Evolutionary conservation across 2,888 invertebrate species (phyloP).

Genomic region (Eurytoma californica): DNA sequence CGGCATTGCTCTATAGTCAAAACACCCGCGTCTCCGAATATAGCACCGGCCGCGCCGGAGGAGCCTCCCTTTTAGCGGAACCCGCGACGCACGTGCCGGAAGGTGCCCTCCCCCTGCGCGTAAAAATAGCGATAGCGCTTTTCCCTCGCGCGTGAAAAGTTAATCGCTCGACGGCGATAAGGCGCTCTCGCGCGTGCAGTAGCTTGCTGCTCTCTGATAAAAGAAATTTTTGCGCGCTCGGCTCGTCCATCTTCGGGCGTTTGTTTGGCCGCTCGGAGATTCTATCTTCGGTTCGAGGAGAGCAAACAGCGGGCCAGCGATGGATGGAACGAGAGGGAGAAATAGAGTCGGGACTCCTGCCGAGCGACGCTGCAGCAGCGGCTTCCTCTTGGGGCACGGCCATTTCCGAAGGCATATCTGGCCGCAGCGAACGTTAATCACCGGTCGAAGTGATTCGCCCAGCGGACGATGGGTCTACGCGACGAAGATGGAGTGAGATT

Average conservation of each 20-base stretch:
- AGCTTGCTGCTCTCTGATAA: background rate
- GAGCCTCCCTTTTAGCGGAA: background rate
- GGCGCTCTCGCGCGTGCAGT: background rate
- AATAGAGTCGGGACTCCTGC: slow-evolving; percentile 40
- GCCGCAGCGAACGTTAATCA: slow-evolving; percentile 38
- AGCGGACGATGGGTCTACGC: too few species aligned
- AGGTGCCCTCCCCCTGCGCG: background rate
- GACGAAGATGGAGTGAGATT: too few species aligned
- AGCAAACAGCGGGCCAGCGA: background rate
- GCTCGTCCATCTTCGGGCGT: background rate
- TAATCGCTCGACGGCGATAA: background rate
- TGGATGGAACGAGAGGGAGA: background rate
- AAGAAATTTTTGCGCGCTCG: background rate
- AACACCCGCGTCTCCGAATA: background rate
- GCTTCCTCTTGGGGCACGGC: background rate
- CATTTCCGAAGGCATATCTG: background rate
- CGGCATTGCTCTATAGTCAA: slow-evolving; percentile 3
- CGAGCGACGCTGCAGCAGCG: slow-evolving; percentile 8
- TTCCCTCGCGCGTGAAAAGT: background rate
- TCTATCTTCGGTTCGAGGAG: background rate
- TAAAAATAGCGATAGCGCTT: background rate
- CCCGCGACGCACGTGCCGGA: background rate
- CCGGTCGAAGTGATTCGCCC: slow-evolving; percentile 7
- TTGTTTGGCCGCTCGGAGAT: background rate
- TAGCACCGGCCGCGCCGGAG: background rate